Conservation (phyloP, 2,888 invertebrate genomes). For the Athrips mouffetella region DNA sequence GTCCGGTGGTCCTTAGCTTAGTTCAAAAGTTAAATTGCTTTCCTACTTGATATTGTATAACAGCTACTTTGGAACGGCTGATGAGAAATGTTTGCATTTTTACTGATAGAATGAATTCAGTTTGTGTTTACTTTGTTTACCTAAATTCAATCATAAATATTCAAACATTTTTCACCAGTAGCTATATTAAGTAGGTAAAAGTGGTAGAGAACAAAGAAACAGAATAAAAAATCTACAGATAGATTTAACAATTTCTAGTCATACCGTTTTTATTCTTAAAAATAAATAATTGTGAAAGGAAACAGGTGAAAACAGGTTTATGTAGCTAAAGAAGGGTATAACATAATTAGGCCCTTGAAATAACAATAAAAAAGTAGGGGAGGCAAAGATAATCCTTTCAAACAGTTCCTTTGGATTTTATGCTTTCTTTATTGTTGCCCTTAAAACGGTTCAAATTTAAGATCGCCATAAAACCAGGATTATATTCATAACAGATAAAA, state of each 20-base stretch:
- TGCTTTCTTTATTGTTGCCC: conserved; percentile 52
- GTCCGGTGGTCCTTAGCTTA: conserved; percentile 14
- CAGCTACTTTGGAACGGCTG: background rate
- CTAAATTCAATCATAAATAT: too few relatives aligned
- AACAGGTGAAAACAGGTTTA: conserved; percentile 17
- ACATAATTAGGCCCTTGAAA: conserved; percentile 44
- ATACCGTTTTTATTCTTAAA: too few relatives aligned
- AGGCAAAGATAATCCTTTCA: conserved; percentile 55
- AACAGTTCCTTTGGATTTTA: conserved; percentile 55
- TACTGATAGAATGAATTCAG: background rate
- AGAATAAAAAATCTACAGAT: too few relatives aligned
- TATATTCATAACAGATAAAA: conserved; percentile 76
- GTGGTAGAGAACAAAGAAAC: too few relatives aligned
- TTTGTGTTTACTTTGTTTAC: too few relatives aligned
- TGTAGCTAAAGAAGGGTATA: conserved; percentile 10
- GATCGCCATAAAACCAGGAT: conserved; percentile 62
- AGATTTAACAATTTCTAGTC: too few relatives aligned
- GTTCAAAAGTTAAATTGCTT: conserved; percentile 22
- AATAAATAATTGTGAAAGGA: background rate
- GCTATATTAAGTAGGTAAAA: too few relatives aligned
- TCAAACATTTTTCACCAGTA: too few relatives aligned
- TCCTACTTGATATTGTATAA: conserved; percentile 18
- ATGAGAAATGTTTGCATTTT: background rate
- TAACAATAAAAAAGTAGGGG: conserved; percentile 46
- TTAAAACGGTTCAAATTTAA: conserved; percentile 60